phyloP scores from a whole-genome alignment of 2,113 vertebrate genomes.

The Nerophis ophidion region DNA sequence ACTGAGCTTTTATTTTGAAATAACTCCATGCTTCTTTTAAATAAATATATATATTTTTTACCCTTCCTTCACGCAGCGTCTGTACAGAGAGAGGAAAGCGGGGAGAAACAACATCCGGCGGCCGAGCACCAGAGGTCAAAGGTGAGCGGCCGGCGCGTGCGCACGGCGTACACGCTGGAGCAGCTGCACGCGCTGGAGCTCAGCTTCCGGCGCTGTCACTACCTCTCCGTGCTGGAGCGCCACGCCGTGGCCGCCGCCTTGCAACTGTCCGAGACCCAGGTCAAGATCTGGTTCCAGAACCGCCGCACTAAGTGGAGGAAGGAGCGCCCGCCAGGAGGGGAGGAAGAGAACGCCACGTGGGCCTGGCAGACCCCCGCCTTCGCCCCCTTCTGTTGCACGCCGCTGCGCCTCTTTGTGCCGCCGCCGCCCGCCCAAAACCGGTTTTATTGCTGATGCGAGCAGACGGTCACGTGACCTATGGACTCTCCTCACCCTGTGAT shows the following conservation, averaged over 20 bases:
- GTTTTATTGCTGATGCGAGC: conserved; percentile 16
- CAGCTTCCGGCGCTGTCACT: conserved; percentile 68
- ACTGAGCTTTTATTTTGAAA: too few species aligned
- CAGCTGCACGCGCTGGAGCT: conserved; percentile 69
- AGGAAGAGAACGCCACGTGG: conserved; percentile 33
- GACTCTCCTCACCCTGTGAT: too few species aligned
- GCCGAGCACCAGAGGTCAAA: not conserved
- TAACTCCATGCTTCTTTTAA: too few species aligned
- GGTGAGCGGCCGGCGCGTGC: conserved; percentile 55
- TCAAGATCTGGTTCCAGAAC: conserved; percentile 81
- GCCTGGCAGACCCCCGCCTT: not conserved
- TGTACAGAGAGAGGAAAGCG: conserved; percentile 2
- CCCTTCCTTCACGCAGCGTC: not conserved
- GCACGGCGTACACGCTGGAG: conserved; percentile 68
- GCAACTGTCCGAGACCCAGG: conserved; percentile 70
- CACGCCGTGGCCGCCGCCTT: conserved; percentile 61
- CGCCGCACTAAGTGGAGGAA: conserved; percentile 77
- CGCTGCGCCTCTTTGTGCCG: conserved; percentile 23
- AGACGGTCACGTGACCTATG: not conserved
- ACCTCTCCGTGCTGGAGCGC: conserved; percentile 72
- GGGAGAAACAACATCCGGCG: not conserved
- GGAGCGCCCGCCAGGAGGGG: conserved; percentile 43
- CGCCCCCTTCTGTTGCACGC: conserved; percentile 15
- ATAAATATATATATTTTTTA: too few species aligned
- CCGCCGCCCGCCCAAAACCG: conserved; percentile 3